phyloP scores from a whole-genome alignment of 1,140 invertebrate species.

The Tribolium castaneum region DNA sequence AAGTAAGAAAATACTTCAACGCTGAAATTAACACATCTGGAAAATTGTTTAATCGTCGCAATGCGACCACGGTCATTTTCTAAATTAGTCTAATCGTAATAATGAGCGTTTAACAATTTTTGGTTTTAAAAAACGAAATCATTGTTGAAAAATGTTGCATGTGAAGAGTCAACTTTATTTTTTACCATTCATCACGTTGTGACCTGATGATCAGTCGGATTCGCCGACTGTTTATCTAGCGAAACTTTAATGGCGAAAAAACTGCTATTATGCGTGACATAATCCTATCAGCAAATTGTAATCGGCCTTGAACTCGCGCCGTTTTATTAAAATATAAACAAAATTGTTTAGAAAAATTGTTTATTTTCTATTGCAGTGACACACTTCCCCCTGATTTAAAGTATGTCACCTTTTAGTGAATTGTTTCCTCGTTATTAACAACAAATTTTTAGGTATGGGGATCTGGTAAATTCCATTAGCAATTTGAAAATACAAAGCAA shows the following conservation, averaged over 20 bases:
- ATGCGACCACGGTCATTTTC: too few species aligned
- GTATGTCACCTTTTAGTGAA: background rate
- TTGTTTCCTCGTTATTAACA: background rate
- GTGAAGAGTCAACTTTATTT: too few species aligned
- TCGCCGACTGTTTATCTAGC: background rate
- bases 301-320: background rate
- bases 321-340: background rate
- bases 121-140: too few species aligned
- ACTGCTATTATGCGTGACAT: background rate
- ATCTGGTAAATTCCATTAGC: background rate
- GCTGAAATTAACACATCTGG: too few species aligned
- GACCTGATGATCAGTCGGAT: background rate
- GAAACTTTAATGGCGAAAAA: background rate
- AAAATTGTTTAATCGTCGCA: too few species aligned
- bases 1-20: too few species aligned
- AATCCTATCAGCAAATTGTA: background rate
- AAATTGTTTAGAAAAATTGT: background rate
- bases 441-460: background rate
- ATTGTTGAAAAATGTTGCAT: too few species aligned
- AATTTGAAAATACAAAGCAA: background rate
- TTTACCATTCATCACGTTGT: background rate
- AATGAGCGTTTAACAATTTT: too few species aligned
- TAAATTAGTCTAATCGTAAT: too few species aligned
- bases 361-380: background rate
- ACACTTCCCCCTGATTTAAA: background rate